Conservation (phyloP, 2,797 vertebrate genomes). For the Takifugu ocellatus region DNA sequence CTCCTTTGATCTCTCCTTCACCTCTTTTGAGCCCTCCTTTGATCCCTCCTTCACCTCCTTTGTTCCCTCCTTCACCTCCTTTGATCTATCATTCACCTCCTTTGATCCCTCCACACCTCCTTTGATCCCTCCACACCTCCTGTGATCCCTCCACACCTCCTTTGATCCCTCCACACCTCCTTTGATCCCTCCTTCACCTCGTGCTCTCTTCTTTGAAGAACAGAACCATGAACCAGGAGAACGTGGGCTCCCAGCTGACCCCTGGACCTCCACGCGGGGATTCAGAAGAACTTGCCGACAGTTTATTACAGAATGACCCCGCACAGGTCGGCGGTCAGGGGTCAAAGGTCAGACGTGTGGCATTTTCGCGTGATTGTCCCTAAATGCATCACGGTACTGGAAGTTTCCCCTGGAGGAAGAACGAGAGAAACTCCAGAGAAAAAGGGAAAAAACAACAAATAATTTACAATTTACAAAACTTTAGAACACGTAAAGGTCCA, state of each 20-base stretch:
- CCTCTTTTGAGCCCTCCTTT: no score
- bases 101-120: no score
- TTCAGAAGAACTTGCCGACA: constrained; percentile 24
- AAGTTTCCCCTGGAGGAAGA: constrained; percentile 13
- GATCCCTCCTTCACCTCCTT: no score
- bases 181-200: no score
- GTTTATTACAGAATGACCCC: constrained; percentile 12
- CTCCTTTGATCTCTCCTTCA: no score
- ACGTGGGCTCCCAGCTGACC: constrained; percentile 46
- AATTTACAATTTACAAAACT: no score
- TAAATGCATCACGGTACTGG: constrained; percentile 24
- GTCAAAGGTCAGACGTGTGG: constrained; percentile 32
- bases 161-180: no score
- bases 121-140: no score
- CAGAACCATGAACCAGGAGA: constrained; percentile 5
- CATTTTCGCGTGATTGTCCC: not conserved
- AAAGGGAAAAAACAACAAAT: not conserved
- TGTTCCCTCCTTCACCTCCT: no score
- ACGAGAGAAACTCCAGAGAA: not conserved
- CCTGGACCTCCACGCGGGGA: constrained; percentile 34
- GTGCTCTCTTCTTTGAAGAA: constrained; percentile 9
- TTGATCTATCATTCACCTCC: no score
- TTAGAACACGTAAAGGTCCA: no score
- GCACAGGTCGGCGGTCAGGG: constrained; percentile 4
- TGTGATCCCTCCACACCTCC: no score